phyloP scores from a whole-genome alignment of 1,140 invertebrate genomes.

The Eueides isabella region DNA sequence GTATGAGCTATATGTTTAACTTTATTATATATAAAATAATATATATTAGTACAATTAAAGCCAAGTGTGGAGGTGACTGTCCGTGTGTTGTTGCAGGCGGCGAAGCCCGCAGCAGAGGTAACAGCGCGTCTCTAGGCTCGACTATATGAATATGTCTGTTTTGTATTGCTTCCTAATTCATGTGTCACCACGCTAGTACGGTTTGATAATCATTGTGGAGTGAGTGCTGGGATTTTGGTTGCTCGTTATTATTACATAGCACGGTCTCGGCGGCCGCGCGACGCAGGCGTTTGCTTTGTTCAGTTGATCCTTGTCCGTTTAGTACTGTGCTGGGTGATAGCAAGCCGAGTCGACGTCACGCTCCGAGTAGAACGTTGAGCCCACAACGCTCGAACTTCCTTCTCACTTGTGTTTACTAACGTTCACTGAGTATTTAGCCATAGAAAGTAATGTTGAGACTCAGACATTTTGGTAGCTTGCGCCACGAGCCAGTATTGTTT shows the following conservation, averaged over 20 bases:
- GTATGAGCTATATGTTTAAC: not conserved
- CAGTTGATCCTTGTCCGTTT: constrained; percentile 66
- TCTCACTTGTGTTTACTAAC: constrained; percentile 65
- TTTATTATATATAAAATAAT: not conserved
- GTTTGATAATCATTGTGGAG: constrained; percentile 72
- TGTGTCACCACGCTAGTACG: constrained; percentile 74
- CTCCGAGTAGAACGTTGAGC: constrained; percentile 78
- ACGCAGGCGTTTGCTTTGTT: constrained; percentile 60
- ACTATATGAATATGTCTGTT: constrained; percentile 64
- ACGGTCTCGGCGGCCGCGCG: constrained; percentile 60
- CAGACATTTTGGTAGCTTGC: constrained; percentile 48
- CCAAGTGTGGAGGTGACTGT: constrained; percentile 55
- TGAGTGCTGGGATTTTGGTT: constrained; percentile 79
- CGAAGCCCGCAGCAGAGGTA: constrained; percentile 86
- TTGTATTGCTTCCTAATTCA: constrained; percentile 80
- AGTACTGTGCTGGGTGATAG: constrained; percentile 74
- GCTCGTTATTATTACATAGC: constrained; percentile 64
- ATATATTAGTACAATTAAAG: not conserved
- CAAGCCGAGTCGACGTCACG: constrained; percentile 66
- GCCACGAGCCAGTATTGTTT: constrained; percentile 38
- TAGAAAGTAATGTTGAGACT: constrained; percentile 31
- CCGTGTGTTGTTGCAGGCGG: constrained; percentile 85
- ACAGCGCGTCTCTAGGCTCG: constrained; percentile 57
- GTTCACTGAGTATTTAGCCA: constrained; percentile 61
- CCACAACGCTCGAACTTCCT: constrained; percentile 62